Evolutionary conservation across 2,113 vertebrate genomes (phyloP).

Genomic region (Pluvialis apricaria): DNA sequence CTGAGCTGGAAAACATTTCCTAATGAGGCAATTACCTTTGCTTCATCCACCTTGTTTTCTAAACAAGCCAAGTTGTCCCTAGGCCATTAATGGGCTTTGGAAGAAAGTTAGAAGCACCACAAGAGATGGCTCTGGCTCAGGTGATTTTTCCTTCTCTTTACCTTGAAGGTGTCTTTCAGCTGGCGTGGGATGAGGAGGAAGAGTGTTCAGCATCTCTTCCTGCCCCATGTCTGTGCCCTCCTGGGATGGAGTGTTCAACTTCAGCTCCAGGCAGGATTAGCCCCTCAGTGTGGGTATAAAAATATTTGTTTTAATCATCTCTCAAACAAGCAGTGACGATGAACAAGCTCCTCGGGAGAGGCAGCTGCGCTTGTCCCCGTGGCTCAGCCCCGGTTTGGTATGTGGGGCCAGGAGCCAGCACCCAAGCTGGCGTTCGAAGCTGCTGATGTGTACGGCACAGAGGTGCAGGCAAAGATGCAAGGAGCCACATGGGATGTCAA

Average conservation of each 20-base stretch:
- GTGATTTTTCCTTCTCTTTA: background rate
- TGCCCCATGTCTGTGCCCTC: background rate
- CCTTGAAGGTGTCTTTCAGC: background rate
- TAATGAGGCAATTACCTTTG: background rate
- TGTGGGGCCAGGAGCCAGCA: background rate
- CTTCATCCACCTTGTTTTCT: background rate
- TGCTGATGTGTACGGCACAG: rapidly evolving
- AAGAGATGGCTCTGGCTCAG: background rate
- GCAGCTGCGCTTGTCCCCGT: background rate
- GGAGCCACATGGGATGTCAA: background rate
- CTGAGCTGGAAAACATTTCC: background rate
- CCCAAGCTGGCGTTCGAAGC: background rate
- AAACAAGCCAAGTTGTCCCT: background rate
- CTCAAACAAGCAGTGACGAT: background rate
- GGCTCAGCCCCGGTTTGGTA: background rate
- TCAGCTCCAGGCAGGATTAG: background rate
- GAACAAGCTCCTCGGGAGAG: background rate
- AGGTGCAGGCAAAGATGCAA: background rate
- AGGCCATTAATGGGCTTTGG: background rate
- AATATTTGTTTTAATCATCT: background rate
- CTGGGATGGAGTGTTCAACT: background rate
- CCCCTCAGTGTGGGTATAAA: background rate
- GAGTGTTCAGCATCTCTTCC: background rate
- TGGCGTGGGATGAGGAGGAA: background rate
- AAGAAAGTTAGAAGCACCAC: background rate